Evolutionary conservation across 2,888 invertebrate species (phyloP), one percentile per base, ranked within the genome.

Genomic region (Parnassius smintheus): DNA sequence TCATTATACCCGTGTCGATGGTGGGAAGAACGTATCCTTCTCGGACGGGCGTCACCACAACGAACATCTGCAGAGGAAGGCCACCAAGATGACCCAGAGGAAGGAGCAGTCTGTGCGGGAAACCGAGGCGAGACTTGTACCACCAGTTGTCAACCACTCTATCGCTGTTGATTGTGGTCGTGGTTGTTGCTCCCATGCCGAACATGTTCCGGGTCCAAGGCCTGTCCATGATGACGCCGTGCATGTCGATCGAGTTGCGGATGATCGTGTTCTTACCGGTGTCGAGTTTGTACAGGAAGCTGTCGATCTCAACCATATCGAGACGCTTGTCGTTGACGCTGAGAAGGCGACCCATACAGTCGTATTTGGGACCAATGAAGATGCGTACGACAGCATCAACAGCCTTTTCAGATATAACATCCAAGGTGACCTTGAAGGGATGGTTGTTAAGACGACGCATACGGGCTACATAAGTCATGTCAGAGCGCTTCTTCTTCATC

Each of bases 281-380:
- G 25, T 91, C 91, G 70, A 96, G 87, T 69, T 93, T 92, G 80
- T 93, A 92, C 55, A 91, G 65, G 91, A 95, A 94, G 71, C 84
- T 85, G 74, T 91, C 91, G 57, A 91, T 84, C 67, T 91, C 91
- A 35, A 91, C 73, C 90, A 91, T 90, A 68, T 89, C 87, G 51
- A 73, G 66, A 58, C 91, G 86, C 64, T 85, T 87, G 78, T 89
- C 88, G 73, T 90, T 85, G 67, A 88, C 79, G 72, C 90, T 88
- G 56, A 94, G 81, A 35, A 92, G 85, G 62, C 93, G 92, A 65
- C 94, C 94, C 74, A 92, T 88, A 80, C 94, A 92, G 82, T 95
- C 94, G 84, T 91, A 94, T 82, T 95, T 95, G 49, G 96, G 96
- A 73, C 95, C 95, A 68, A 95, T 82, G 92, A 93, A 95, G 13